phyloP scores from a whole-genome alignment of 2,888 invertebrate genomes.

The Ophraella communa region DNA sequence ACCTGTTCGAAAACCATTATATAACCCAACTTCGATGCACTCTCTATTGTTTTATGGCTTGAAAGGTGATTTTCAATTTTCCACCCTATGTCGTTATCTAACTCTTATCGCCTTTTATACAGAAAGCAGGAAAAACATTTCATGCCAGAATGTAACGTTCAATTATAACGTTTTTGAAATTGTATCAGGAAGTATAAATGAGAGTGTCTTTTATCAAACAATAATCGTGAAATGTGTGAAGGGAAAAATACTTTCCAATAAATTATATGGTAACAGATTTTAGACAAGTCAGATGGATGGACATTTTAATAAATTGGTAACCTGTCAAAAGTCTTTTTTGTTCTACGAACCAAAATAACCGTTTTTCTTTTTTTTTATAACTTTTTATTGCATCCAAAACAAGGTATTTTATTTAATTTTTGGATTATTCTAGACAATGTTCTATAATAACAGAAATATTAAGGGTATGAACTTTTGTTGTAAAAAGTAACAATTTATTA shows the following conservation, averaged over 20 bases:
- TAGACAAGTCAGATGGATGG: neutral
- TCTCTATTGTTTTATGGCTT: slow-evolving; percentile 29
- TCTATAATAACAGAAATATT: too few relatives aligned
- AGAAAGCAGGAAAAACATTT: slow-evolving; percentile 27
- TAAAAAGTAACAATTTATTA: too few relatives aligned
- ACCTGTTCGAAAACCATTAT: slow-evolving; percentile 38
- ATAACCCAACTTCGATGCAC: slow-evolving; percentile 28
- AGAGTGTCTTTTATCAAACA: slow-evolving; percentile 1
- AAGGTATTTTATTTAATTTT: too few relatives aligned
- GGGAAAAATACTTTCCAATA: neutral
- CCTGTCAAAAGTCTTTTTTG: too few relatives aligned
- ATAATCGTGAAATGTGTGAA: neutral
- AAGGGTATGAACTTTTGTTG: too few relatives aligned
- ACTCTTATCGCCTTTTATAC: slow-evolving; percentile 28
- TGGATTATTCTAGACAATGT: too few relatives aligned
- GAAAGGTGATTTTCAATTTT: slow-evolving; percentile 28
- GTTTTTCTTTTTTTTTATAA: too few relatives aligned
- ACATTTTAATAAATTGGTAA: too few relatives aligned
- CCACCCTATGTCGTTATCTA: slow-evolving; percentile 28
- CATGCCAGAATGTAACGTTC: slow-evolving; percentile 19
- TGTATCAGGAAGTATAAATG: slow-evolving; percentile 4
- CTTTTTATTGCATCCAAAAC: too few relatives aligned
- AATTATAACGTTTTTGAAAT: slow-evolving; percentile 15
- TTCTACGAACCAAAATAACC: too few relatives aligned
- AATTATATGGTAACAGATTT: neutral